Evolutionary conservation across 2,888 invertebrate species (phyloP), one percentile per base, ranked within the genome.

Genomic region (Drosophila testacea): DNA sequence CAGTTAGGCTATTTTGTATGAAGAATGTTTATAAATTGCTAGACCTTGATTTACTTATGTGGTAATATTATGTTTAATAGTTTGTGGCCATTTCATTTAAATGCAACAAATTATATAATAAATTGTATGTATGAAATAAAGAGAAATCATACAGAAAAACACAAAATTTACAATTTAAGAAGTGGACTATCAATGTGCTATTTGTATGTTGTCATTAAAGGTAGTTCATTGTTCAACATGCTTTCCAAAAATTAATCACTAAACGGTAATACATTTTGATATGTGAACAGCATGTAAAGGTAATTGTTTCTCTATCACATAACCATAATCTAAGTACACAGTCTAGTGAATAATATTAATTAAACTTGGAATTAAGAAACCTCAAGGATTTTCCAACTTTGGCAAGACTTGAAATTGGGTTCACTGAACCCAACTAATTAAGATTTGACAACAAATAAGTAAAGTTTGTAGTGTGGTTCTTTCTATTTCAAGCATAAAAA

Each of bases 301-400:
- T 56, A 67, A 65, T 69, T 69, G 59, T 34, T 41, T 60, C 57
- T 54, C n/a, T 42, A 34, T 46, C 28, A 38, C 36, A 47, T 13
- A 42, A 56, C 62, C 75, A 66, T 63, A 68, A 69, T 56, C 39
- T 42, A 80, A 67, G 75, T 69, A 80, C 62, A 46, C 52, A 66
- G 55, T 47, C 47, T 28, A 65, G 2, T 71, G 63, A 56, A 50
- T 27, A 42, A n/a, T 38, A 16, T 55, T 6, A 39, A 47, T 46
- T 42, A 7, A 44, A 13, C 22, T 47, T 16, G 13, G 6, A 6
- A 27, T 16, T 10, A 28, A 4, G 27, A 16, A 39, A 47, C 13
- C 46, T 57, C 6, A 16, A 0, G 6, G n/a, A 32, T 48, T 13
- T 38, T 36, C 38, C 3, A 42, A 10, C 38, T 36, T 34, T 28